Evolutionary conservation across 2,888 invertebrate species (phyloP), one percentile per base, ranked within the genome.

Genomic region (Drosophila kuntzei): DNA sequence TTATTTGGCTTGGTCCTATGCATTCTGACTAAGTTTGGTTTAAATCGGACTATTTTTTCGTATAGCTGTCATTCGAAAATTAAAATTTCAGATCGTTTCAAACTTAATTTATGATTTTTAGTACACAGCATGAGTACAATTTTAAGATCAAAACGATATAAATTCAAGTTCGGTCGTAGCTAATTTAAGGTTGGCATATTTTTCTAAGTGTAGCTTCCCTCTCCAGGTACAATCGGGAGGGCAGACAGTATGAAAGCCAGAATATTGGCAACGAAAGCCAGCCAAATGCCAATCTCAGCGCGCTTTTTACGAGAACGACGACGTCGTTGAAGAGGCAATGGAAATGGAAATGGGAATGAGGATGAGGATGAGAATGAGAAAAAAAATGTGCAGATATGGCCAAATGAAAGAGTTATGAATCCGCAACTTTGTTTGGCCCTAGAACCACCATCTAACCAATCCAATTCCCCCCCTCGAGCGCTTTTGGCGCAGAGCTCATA

Each of bases 391-490:
- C 86, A 86, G 84, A 86, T 85, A 83, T 87, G 71, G 79, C 74
- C 81, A 87, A 85, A 85, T 87, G 85, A 85, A 85, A 87, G 85
- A 85, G 85, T 85, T 85, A 87, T 87, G 85, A 87, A 87, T 87
- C 86, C 88, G 88, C 80, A 85, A 85, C 83, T 87, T 85, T 82
- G 88, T 87, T 80, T 80, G 79, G 67, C 41, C 61, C 67, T 69
- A 14, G 12, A 18, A 16, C 44, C 60, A 46, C 9, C 58, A 12
- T 11, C 11, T 16, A 9, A 43, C 6, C 22, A 6, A 7, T 8
- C 27, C 11, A 3, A 18, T 11, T 64, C 14, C 11, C 7, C 49
- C 39, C 79, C 72, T 57, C 71, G 37, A 60, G 81, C 84, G 64
- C 73, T 83, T 72, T 72, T 76, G 83, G 73, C 8, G 37, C 46